These are phyloP conservation scores for Bujurquina vittata DNA, from an alignment of 2,113 vertebrate species.

Conservation along the genomic window DNA sequence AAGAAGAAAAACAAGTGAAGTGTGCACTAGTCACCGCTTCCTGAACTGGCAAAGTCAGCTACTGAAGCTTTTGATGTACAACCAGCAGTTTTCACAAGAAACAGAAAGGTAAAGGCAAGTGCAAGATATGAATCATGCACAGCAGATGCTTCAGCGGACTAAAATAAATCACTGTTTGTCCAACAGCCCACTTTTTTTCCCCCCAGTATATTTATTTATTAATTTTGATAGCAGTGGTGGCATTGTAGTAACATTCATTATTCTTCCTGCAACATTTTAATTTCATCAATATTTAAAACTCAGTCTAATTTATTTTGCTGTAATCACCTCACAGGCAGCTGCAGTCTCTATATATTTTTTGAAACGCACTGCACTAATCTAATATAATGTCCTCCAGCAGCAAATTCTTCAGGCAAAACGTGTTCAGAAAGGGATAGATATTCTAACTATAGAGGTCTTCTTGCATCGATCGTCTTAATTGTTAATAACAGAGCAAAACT, in stretches of 20 bases:
- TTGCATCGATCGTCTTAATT: background rate
- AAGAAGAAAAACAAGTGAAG: background rate
- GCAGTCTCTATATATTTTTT: background rate
- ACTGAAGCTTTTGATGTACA: constrained; percentile 2
- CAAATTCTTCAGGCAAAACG: background rate
- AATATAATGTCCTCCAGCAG: background rate
- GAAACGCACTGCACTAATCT: background rate
- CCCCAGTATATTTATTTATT: background rate
- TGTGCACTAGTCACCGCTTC: background rate
- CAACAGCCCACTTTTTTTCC: background rate
- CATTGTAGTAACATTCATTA: background rate
- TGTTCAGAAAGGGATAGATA: background rate
- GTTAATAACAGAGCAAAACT: background rate
- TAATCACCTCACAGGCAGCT: background rate
- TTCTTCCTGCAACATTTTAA: background rate
- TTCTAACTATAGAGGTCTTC: background rate
- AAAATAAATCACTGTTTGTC: background rate
- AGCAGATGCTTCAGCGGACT: background rate
- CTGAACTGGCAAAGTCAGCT: background rate
- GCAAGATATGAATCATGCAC: constrained; percentile 1
- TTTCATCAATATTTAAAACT: background rate
- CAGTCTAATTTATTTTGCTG: background rate
- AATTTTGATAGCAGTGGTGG: background rate
- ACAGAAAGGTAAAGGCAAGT: background rate
- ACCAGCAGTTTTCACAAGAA: background rate